Evolutionary conservation across 2,888 invertebrate genomes (phyloP).

Genomic region (Cyaniris semiargus): DNA sequence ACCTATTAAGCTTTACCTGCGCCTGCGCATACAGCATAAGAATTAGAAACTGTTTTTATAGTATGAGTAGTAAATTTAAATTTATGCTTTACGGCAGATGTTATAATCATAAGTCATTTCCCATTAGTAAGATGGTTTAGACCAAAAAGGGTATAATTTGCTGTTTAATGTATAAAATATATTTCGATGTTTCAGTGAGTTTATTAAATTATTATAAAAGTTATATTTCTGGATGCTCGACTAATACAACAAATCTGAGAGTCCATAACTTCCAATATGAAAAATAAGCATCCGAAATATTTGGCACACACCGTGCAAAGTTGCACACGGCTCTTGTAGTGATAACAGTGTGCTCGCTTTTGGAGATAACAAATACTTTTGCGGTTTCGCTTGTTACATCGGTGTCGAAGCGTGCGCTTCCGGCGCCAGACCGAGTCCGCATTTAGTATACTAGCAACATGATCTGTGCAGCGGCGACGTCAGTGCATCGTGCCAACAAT

Average conservation of each 20-base stretch:
- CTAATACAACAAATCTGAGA: neutral
- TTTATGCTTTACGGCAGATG: too few relatives aligned
- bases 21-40: neutral
- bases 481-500: slow-evolving; percentile 60
- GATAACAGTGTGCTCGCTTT: slow-evolving; percentile 11
- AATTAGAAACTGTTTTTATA: neutral
- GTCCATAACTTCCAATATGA: neutral
- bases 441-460: slow-evolving; percentile 68
- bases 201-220: neutral
- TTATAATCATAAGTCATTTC: too few relatives aligned
- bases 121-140: too few relatives aligned
- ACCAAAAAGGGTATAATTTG: too few relatives aligned
- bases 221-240: neutral
- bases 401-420: slow-evolving; percentile 54
- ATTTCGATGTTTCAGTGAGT: too few relatives aligned
- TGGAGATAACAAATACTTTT: slow-evolving; percentile 6
- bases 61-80: neutral
- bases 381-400: neutral
- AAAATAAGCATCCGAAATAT: neutral
- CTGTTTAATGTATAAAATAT: too few relatives aligned
- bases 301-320: slow-evolving; percentile 5
- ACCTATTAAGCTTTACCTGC: neutral
- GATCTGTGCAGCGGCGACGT: slow-evolving; percentile 55
- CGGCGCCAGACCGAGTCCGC: slow-evolving; percentile 62
- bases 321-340: slow-evolving; percentile 7